Evolutionary conservation across 2,888 invertebrate species (phyloP).

Genomic region (Auanema freiburgensis): DNA sequence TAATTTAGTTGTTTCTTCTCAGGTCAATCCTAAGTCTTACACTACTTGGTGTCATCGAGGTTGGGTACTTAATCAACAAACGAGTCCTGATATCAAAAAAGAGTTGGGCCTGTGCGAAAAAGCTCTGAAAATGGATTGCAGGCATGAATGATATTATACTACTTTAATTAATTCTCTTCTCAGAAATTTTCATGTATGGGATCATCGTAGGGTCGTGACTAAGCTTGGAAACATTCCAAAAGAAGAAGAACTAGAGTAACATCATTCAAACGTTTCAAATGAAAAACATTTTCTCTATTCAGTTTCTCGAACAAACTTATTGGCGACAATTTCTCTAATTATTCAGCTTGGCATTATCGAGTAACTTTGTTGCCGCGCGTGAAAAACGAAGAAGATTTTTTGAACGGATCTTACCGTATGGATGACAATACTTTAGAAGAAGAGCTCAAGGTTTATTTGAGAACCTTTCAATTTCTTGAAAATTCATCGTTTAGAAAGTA

Average conservation of each 20-base stretch:
- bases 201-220: slow-evolving; percentile 85
- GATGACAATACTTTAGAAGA: slow-evolving; percentile 20
- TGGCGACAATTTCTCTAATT: slow-evolving; percentile 92
- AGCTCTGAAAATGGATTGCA: slow-evolving; percentile 72
- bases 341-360: slow-evolving; percentile 92
- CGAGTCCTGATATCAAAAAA: slow-evolving; percentile 79
- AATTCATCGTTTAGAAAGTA: slow-evolving; percentile 40
- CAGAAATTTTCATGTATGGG: slow-evolving; percentile 83
- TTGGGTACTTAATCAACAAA: slow-evolving; percentile 78
- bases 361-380: slow-evolving; percentile 26
- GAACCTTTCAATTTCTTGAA: slow-evolving; percentile 6
- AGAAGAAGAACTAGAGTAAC: slow-evolving; percentile 77
- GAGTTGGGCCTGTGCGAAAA: slow-evolving; percentile 83
- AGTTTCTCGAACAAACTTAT: slow-evolving; percentile 76
- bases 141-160: slow-evolving; percentile 27
- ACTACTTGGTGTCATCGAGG: slow-evolving; percentile 92
- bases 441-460: slow-evolving; percentile 36
- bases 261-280: slow-evolving; percentile 1
- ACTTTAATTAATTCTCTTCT: slow-evolving; percentile 4
- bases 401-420: slow-evolving; percentile 24
- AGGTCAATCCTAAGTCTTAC: slow-evolving; percentile 91
- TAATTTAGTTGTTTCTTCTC: slow-evolving; percentile 77
- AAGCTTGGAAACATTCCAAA: slow-evolving; percentile 76
- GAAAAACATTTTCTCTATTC: not conserved
- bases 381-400: slow-evolving; percentile 24